phyloP scores from a whole-genome alignment of 2,888 invertebrate species.

The Eueremaeus valkanovi region DNA sequence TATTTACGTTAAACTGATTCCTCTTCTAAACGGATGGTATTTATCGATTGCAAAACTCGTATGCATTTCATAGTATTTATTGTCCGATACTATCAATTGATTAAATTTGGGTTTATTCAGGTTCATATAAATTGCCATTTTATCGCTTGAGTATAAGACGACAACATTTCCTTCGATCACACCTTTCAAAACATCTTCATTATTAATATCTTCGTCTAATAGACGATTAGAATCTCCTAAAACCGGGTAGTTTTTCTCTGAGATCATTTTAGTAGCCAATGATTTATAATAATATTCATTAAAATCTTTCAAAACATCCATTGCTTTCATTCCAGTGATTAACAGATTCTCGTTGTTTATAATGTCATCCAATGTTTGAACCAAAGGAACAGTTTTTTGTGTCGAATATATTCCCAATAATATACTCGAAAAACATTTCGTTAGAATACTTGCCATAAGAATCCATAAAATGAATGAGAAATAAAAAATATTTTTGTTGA shows the following conservation, averaged over 20 bases:
- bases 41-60: too few species aligned
- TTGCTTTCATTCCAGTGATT: neutral
- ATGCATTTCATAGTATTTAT: too few species aligned
- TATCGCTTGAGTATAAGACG: too few species aligned
- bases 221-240: too few species aligned
- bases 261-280: neutral
- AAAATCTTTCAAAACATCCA: neutral
- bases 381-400: neutral
- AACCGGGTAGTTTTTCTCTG: neutral
- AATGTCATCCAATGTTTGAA: neutral
- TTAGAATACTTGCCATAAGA: neutral
- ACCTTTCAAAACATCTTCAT: too few species aligned
- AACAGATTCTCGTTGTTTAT: neutral
- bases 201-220: too few species aligned
- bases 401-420: neutral
- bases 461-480: neutral
- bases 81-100: too few species aligned
- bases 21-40: too few species aligned
- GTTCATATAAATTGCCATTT: too few species aligned
- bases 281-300: neutral
- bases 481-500: neutral
- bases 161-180: too few species aligned
- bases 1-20: too few species aligned
- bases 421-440: neutral
- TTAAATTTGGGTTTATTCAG: too few species aligned